Evolutionary conservation across 2,113 vertebrate genomes (phyloP), one percentile per base, ranked within the genome.

Genomic region (Pachycephala philippinensis): DNA sequence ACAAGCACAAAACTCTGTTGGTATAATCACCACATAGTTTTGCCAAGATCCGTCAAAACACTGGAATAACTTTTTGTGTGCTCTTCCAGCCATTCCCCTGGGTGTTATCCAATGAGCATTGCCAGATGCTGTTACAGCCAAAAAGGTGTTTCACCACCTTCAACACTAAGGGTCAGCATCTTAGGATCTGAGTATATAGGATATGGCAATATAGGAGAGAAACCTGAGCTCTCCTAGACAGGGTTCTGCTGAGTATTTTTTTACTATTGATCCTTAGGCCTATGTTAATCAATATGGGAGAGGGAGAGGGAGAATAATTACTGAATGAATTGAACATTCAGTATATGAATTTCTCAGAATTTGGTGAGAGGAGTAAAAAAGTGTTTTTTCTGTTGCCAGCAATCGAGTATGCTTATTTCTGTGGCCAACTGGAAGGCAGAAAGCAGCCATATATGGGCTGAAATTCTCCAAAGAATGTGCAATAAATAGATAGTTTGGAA

Each of bases 401-500:
- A 66, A n/a, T 45, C 39, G 71, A 77, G 35, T 90, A 39, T 71
- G 19, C 30, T 81, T 88, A 65, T 74, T 96, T 95, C 63, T 85
- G 85, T 77, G 90, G 59, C 87, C 3, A 12, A 13, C 27, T 80
- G 59, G 30, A 68, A 77, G 92, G 53, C 63, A 95, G 70, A 91
- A 80, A 80, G 50, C 54, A 82, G 42, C 84, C 54, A 54, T 96
- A 94, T 95, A 87, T 91, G 87, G 91, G 24, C 64, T 93, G 82
- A 95, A 93, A 86, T 86, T 86, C 78, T 90, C 50, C 1, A 3
- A 93, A 94, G 93, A 96, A 80, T 91, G 85, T 68, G 79, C 75
- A 92, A 90, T 90, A 94, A 96, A 93, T 94, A 91, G 74, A 60
- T 81, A 91, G 68, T 63, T 95, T 28, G 5, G 63, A 84, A 86